phyloP scores from a whole-genome alignment of 2,888 invertebrate species.

The Amiota minor region DNA sequence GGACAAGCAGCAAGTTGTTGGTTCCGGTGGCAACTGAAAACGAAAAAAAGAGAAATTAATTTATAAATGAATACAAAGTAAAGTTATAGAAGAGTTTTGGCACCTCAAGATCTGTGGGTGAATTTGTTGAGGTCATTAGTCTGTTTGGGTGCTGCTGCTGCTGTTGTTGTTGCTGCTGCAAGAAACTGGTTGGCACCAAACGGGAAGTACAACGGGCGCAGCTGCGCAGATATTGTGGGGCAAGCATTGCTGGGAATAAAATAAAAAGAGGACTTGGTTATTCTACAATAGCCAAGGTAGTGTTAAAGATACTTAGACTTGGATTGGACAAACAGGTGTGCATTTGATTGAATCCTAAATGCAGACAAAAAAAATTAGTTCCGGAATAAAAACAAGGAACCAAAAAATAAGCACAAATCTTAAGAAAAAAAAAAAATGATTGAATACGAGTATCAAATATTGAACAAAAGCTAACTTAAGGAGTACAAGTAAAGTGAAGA shows the following conservation, averaged over 20 bases:
- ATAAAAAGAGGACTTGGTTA: slow-evolving; percentile 17
- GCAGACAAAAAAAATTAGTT: slow-evolving; percentile 54
- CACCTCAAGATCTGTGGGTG: slow-evolving; percentile 55
- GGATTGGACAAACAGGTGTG: slow-evolving; percentile 52
- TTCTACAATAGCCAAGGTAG: slow-evolving; percentile 34
- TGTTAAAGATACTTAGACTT: slow-evolving; percentile 56
- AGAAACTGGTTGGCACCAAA: too few species aligned
- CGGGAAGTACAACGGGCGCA: slow-evolving; percentile 47
- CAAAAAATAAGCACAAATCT: slow-evolving; percentile 33
- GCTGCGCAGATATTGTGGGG: slow-evolving; percentile 49
- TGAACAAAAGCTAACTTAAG: background rate
- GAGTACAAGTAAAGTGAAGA: slow-evolving; percentile 38
- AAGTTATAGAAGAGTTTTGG: slow-evolving; percentile 7
- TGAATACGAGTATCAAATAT: slow-evolving; percentile 57
- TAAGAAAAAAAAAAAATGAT: slow-evolving; percentile 44
- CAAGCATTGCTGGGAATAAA: slow-evolving; percentile 60
- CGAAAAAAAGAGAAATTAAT: background rate
- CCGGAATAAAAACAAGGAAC: slow-evolving; percentile 58
- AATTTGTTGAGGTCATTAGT: slow-evolving; percentile 46
- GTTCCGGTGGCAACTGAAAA: slow-evolving; percentile 74
- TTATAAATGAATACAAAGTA: background rate
- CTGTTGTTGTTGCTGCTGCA: too few species aligned
- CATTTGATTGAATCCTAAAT: slow-evolving; percentile 21
- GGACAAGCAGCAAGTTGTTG: slow-evolving; percentile 91
- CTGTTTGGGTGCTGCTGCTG: slow-evolving; percentile 13